phyloP scores from a whole-genome alignment of 2,888 invertebrate genomes.

The Xanthia togata region DNA sequence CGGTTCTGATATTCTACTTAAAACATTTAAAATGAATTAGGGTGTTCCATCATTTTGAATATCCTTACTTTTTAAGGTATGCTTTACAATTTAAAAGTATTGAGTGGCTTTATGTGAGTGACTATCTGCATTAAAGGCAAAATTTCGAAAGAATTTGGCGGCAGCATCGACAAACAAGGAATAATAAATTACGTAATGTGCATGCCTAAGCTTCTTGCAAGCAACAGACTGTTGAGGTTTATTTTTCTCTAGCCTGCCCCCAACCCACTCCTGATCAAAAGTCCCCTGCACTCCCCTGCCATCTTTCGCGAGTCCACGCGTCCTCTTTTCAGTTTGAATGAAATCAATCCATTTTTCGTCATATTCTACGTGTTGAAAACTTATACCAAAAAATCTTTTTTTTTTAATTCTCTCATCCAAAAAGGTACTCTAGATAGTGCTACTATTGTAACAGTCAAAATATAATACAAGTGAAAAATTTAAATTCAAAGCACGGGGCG shows the following conservation, averaged over 20 bases:
- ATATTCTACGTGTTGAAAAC: no score
- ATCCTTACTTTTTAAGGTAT: neutral
- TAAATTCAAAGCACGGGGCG: slow-evolving; percentile 22
- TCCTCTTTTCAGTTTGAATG: neutral
- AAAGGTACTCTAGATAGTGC: neutral
- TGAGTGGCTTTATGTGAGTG: neutral
- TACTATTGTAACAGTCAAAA: neutral
- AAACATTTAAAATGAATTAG: slow-evolving; percentile 43
- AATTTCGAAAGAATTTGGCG: neutral
- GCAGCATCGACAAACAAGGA: neutral
- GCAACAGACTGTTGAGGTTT: no score
- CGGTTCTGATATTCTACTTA: slow-evolving; percentile 25
- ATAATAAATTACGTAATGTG: neutral
- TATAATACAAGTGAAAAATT: neutral
- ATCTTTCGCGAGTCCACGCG: neutral
- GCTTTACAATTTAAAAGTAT: neutral
- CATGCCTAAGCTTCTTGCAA: neutral
- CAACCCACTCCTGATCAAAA: neutral
- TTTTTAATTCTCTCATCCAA: neutral
- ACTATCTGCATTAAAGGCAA: neutral
- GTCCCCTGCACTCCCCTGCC: neutral
- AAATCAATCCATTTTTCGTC: neutral
- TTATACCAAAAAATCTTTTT: neutral
- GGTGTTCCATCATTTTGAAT: slow-evolving; percentile 15
- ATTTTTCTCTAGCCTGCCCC: neutral